phyloP scores from a whole-genome alignment of 2,797 vertebrate species.

The Natrix natrix region DNA sequence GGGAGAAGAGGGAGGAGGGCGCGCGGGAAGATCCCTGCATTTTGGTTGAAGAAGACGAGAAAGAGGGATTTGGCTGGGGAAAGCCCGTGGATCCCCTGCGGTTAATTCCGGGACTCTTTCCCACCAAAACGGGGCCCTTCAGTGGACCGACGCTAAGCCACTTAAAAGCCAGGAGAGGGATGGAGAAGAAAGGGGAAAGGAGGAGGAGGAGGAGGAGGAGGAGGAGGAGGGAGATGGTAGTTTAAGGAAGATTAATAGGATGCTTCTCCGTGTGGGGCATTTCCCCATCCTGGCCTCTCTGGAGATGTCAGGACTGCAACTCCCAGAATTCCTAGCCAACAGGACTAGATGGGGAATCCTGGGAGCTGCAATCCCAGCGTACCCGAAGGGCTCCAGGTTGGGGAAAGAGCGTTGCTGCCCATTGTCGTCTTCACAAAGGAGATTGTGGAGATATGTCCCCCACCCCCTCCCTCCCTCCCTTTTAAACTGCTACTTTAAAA shows the following conservation, averaged over 20 bases:
- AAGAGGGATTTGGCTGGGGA: background rate
- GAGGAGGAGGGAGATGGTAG: no score
- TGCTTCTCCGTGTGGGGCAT: no score
- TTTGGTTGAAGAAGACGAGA: background rate
- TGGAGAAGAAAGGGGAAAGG: no score
- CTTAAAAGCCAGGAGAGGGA: background rate
- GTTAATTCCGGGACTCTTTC: background rate
- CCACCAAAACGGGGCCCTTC: background rate
- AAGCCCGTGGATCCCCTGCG: background rate
- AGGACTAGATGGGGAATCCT: background rate
- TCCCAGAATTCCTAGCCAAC: background rate
- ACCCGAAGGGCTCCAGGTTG: background rate
- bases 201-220: no score
- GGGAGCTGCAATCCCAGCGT: background rate
- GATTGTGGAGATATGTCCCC: no score
- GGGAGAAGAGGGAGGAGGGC: no score
- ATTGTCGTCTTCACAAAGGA: background rate
- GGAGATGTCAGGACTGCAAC: background rate
- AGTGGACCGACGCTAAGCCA: background rate
- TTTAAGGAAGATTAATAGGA: no score
- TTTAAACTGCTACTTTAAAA: no score
- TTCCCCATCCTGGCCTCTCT: background rate
- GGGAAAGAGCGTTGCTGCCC: background rate
- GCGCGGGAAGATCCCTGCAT: background rate
- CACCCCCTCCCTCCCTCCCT: no score